phyloP scores from a whole-genome alignment of 2,888 invertebrate genomes.

The Hesperia comma region DNA sequence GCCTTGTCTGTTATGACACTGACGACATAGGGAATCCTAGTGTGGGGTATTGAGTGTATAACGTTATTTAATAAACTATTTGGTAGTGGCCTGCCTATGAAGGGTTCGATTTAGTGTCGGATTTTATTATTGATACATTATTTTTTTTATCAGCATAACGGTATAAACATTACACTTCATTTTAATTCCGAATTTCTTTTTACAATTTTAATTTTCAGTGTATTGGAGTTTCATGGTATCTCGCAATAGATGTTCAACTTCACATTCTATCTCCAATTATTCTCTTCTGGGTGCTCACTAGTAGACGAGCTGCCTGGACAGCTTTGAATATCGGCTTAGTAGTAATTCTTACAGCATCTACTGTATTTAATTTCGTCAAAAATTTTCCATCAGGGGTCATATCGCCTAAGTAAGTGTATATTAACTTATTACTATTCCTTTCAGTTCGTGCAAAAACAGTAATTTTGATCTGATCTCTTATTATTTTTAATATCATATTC shows the following conservation, averaged over 20 bases:
- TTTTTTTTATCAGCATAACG: no score
- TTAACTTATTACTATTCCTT: neutral
- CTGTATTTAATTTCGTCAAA: constrained; percentile 55
- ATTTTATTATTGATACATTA: no score
- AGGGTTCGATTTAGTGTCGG: no score
- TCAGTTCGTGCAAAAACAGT: neutral
- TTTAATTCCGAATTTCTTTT: no score
- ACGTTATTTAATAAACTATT: no score
- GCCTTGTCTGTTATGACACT: no score
- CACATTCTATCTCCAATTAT: constrained; percentile 65
- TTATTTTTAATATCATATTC: no score
- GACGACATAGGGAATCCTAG: no score
- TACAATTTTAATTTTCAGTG: constrained; percentile 54
- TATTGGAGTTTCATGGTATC: constrained; percentile 64
- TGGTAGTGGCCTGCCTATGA: no score
- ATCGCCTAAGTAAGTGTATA: constrained; percentile 13
- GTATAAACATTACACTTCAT: no score
- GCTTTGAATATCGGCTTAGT: constrained; percentile 51
- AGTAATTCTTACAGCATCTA: constrained; percentile 49
- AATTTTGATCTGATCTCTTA: no score
- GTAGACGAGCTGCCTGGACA: constrained; percentile 54
- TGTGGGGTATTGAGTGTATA: no score
- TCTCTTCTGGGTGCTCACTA: constrained; percentile 60
- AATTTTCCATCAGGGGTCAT: constrained; percentile 24
- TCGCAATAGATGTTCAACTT: constrained; percentile 69